A percentile compares a stretch with the other conserved stretches of the same genome.
Evolutionary conservation across 2,888 invertebrate genomes (phyloP).

Genomic region (Agriopis leucophaearia): DNA sequence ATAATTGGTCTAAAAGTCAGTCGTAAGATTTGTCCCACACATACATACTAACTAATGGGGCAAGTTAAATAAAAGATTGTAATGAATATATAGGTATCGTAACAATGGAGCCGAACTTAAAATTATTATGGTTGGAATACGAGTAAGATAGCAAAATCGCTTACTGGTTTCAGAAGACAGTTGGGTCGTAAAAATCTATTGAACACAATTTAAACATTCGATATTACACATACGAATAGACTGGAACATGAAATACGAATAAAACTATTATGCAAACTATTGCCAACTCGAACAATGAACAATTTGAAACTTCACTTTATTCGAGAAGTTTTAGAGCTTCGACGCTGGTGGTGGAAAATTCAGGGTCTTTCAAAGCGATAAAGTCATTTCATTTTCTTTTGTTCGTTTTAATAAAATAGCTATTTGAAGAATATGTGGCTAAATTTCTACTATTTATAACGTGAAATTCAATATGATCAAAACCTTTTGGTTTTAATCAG

Average conservation of each 20-base stretch:
- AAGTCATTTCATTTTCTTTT: conserved; percentile 48
- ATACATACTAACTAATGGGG: too few relatives aligned
- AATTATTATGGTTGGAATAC: conserved; percentile 31
- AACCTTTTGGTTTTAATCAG: not conserved
- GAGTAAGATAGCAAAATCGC: conserved; percentile 38
- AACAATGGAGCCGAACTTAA: too few relatives aligned
- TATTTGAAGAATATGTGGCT: conserved; percentile 22
- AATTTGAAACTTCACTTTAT: conserved; percentile 65
- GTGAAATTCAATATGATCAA: conserved; percentile 1
- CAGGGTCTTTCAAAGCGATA: conserved; percentile 50
- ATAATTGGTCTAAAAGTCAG: too few relatives aligned
- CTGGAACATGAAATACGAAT: conserved; percentile 69
- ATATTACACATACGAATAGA: conserved; percentile 65
- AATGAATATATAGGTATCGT: too few relatives aligned
- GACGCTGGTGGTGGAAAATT: conserved; percentile 54
- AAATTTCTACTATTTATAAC: conserved; percentile 10
- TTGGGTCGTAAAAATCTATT: conserved; percentile 59
- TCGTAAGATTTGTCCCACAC: too few relatives aligned
- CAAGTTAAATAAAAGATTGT: too few relatives aligned
- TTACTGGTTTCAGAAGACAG: conserved; percentile 47
- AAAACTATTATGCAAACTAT: conserved; percentile 79
- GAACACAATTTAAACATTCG: conserved; percentile 60
- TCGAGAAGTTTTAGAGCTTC: conserved; percentile 60
- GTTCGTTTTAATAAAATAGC: conserved; percentile 44
- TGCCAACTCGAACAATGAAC: conserved; percentile 72